Base-by-base conservation (phyloP, 2,113 vertebrate genomes). In the Camelus bactrianus region DNA sequence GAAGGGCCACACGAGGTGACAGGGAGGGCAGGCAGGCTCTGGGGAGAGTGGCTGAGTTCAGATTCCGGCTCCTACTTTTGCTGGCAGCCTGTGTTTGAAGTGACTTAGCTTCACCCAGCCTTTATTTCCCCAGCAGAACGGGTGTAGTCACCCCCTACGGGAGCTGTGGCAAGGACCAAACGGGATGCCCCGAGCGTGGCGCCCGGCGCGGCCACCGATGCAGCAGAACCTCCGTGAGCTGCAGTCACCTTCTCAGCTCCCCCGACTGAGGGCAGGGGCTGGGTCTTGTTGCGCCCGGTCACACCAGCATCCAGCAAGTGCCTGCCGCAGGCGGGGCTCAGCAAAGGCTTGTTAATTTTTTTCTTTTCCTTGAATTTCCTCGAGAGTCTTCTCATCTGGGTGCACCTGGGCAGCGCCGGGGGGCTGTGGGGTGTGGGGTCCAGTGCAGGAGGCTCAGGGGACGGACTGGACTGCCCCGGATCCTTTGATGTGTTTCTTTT, bases 181-280 rank as follows among this genome's bases (percentile, higher is more conserved):
- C 0, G 4, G 20, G 62, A 35, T 3, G 8, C 19, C 9, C 4
- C 5, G 9, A 11, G 24, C 6, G 0, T 12, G 22, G 20, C 0
- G 0, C 10, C 15, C 35, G 5, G 14, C n/a, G 2, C 22, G 1
- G 50, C 0, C 22, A n/a, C 79, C 0, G 5, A 28, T 0, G 5
- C 20, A 15, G 38, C 32, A 16, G 65, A 16, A 13, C 1, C 52
- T 70, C 30, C 1, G 0, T 6, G 3, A 20, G 8, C 38, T 3
- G 0, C 1, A 0, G 4, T 9, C 19, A 19, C 32, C 81, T 8
- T 48, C 46, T 20, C 38, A 3, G 6, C 13, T 16, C 42, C 4
- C 10, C 28, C 35, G 28, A 1, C 3, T 0, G 13, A 69, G 54
- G 32, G 19, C 30, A 7, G 7, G 28, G 5, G 2, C 0, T 16